These are phyloP conservation scores for Drosophila mayri DNA, from an alignment of 1,140 invertebrate genomes.

Conservation along the genomic window DNA sequence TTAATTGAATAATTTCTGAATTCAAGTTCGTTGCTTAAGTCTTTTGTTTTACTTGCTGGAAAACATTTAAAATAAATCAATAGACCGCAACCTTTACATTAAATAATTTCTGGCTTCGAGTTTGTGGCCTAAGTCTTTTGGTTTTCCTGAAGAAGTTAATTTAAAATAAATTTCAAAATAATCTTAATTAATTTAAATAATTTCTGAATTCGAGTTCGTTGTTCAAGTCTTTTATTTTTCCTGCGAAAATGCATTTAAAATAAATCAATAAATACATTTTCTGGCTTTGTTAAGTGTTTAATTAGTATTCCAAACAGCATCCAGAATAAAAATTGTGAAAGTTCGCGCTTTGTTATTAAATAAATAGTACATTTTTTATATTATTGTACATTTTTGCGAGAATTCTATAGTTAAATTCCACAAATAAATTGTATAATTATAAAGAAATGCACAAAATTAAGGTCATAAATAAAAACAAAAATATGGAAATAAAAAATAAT, in stretches of 20 bases:
- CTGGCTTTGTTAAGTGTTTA: not conserved
- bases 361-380: too few species aligned
- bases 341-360: not conserved
- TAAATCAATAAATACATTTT: slow-evolving; percentile 7
- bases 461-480: not conserved
- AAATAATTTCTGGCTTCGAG: slow-evolving; percentile 39
- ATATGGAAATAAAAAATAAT: too few species aligned
- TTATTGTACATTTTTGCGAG: not conserved
- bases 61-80: not conserved
- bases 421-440: too few species aligned
- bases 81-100: not conserved
- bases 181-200: too few species aligned
- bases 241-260: not conserved
- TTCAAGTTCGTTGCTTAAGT: slow-evolving; percentile 66
- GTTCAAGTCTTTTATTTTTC: slow-evolving; percentile 81
- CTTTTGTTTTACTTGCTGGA: slow-evolving; percentile 28
- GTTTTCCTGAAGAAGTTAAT: too few species aligned
- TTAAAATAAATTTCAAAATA: too few species aligned
- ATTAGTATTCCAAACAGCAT: not conserved
- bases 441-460: not conserved
- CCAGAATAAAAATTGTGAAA: slow-evolving; percentile 17
- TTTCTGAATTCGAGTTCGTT: slow-evolving; percentile 62
- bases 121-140: slow-evolving; percentile 80
- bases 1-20: slow-evolving; percentile 24
- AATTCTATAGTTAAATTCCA: not conserved